Evolutionary conservation across 1,140 invertebrate species (phyloP).

Genomic region (Drosophila insularis): DNA sequence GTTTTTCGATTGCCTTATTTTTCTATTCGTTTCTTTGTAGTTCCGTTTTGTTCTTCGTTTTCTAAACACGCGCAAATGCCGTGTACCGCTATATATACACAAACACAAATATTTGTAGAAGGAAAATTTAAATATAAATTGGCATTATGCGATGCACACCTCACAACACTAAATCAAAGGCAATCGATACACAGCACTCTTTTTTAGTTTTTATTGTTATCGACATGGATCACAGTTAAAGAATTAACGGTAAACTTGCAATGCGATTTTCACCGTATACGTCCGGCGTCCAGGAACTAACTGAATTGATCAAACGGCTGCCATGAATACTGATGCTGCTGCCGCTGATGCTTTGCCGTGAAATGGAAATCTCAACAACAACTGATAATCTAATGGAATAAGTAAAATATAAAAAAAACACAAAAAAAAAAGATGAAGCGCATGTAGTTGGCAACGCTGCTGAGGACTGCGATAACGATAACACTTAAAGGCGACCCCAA

Average conservation of each 20-base stretch:
- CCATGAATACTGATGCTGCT: slow-evolving; percentile 39
- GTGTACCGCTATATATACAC: slow-evolving; percentile 33
- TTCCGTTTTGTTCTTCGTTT: slow-evolving; percentile 69
- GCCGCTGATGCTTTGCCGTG: slow-evolving; percentile 37
- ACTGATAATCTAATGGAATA: slow-evolving; percentile 67
- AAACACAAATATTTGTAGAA: slow-evolving; percentile 14
- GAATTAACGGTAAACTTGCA: slow-evolving; percentile 20
- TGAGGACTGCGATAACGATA: slow-evolving; percentile 38
- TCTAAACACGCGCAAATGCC: slow-evolving; percentile 70
- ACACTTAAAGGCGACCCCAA: slow-evolving; percentile 54
- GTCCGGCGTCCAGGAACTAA: slow-evolving; percentile 72
- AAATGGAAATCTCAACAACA: slow-evolving; percentile 72
- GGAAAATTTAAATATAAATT: neutral
- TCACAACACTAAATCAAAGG: slow-evolving; percentile 10
- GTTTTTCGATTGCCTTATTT: slow-evolving; percentile 29
- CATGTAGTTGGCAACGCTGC: slow-evolving; percentile 42
- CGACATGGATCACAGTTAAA: slow-evolving; percentile 31
- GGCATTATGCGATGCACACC: slow-evolving; percentile 33
- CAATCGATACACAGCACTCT: slow-evolving; percentile 28
- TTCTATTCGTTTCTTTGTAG: slow-evolving; percentile 35
- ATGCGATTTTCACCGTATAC: slow-evolving; percentile 47
- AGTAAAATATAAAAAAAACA: slow-evolving; percentile 30
- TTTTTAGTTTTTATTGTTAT: slow-evolving; percentile 30
- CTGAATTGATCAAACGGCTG: slow-evolving; percentile 45
- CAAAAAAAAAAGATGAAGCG: slow-evolving; percentile 44